phyloP scores from a whole-genome alignment of 2,888 invertebrate species.

The Protophormia terraenovae region DNA sequence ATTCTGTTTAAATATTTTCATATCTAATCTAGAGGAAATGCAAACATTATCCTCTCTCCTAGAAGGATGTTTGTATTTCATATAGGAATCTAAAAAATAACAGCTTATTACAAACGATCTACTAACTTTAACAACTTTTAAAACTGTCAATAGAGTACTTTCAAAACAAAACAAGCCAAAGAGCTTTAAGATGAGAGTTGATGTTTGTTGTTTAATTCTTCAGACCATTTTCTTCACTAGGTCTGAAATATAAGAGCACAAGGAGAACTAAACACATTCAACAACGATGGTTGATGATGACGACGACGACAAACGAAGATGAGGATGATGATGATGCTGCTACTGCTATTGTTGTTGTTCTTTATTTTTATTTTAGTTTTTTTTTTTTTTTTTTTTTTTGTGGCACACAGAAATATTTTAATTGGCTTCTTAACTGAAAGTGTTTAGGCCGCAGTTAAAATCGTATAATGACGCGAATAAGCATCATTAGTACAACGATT shows the following conservation, averaged over 20 bases:
- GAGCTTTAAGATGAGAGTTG: constrained; percentile 36
- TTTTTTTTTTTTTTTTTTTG: constrained; percentile 32
- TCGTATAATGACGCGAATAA: constrained; percentile 72
- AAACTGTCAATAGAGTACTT: background rate
- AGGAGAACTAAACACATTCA: constrained; percentile 40
- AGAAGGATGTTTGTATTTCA: background rate
- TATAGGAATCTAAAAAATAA: background rate
- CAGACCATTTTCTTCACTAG: constrained; percentile 4
- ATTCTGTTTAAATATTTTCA: too few relatives aligned
- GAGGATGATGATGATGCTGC: constrained; percentile 1
- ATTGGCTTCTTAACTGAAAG: constrained; percentile 81
- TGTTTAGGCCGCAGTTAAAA: constrained; percentile 80
- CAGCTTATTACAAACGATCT: background rate
- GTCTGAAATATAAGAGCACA: constrained; percentile 29
- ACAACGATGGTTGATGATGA: constrained; percentile 37
- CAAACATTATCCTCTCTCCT: too few relatives aligned
- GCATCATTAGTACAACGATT: constrained; percentile 70
- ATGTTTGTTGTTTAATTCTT: constrained; percentile 23
- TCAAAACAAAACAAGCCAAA: constrained; percentile 1
- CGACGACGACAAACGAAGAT: too few relatives aligned
- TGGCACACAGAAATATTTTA: constrained; percentile 76
- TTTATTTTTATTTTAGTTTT: constrained; percentile 24
- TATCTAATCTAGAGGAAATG: too few relatives aligned
- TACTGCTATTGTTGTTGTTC: constrained; percentile 34
- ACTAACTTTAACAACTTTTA: background rate